These are phyloP conservation scores for Chroicocephalus ridibundus DNA, from an alignment of 2,113 vertebrate species.

Conservation along the genomic window DNA sequence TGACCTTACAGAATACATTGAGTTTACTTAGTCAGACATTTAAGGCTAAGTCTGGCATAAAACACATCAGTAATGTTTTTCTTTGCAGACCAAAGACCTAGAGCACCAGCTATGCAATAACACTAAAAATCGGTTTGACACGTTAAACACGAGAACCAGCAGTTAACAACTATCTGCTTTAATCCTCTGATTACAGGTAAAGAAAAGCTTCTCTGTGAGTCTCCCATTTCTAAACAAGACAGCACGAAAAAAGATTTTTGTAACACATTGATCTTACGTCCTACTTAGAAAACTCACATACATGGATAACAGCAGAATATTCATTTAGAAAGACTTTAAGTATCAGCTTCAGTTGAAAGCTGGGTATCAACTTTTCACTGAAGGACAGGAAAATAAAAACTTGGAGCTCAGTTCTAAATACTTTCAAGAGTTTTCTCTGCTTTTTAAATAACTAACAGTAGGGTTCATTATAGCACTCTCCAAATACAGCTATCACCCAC, in stretches of 20 bases:
- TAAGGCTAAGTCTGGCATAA: not conserved
- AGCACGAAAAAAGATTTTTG: not conserved
- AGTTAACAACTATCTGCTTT: not conserved
- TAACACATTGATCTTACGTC: not conserved
- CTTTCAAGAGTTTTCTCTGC: not conserved
- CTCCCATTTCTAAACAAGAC: not conserved
- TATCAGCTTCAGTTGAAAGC: not conserved
- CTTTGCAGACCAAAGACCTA: not conserved
- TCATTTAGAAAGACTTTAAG: not conserved
- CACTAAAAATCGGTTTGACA: not conserved
- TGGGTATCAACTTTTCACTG: not conserved
- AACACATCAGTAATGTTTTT: not conserved
- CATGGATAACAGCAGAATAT: not conserved
- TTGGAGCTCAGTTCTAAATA: not conserved
- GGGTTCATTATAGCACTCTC: not conserved
- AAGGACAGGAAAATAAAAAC: not conserved
- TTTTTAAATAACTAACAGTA: not conserved
- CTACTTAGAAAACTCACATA: not conserved
- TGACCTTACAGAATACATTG: not conserved
- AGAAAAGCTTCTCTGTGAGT: not conserved
- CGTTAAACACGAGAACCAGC: not conserved
- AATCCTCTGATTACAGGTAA: not conserved
- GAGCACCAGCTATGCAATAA: not conserved
- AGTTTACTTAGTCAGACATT: not conserved
- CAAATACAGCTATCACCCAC: not conserved